These are phyloP conservation scores for Agapornis canus DNA, from an alignment of 2,797 vertebrate species.

Conservation along the genomic window DNA sequence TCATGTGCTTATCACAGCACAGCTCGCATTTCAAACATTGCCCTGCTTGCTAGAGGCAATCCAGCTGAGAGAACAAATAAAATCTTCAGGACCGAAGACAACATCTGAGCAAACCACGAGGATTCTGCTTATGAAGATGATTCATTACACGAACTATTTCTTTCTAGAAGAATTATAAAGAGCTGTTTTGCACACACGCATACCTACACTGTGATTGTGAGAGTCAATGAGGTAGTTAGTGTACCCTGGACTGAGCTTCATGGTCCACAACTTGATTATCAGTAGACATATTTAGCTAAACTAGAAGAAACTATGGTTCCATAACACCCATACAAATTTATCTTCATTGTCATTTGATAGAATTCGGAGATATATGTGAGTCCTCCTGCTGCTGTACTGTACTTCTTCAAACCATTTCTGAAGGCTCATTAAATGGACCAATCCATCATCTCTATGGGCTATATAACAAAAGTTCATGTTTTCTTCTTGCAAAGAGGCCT, in stretches of 20 bases:
- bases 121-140: background rate
- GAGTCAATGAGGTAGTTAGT: background rate
- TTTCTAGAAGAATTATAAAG: background rate
- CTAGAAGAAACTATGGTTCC: background rate
- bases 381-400: background rate
- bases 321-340: background rate
- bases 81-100: background rate
- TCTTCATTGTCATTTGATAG: background rate
- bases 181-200: background rate
- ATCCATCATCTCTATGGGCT: background rate
- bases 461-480: background rate
- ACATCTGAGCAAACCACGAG: background rate
- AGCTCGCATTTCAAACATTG: background rate
- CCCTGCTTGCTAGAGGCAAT: background rate
- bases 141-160: background rate
- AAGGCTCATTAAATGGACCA: background rate
- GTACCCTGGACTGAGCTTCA: background rate
- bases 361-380: background rate
- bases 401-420: background rate
- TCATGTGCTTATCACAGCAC: slow-evolving; percentile 16
- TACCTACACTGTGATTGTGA: background rate
- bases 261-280: background rate
- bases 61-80: slow-evolving; percentile 4
- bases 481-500: background rate
- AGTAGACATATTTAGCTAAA: background rate